These are phyloP conservation scores for Protophormia terraenovae DNA, from an alignment of 2,888 invertebrate genomes.

Conservation along the genomic window DNA sequence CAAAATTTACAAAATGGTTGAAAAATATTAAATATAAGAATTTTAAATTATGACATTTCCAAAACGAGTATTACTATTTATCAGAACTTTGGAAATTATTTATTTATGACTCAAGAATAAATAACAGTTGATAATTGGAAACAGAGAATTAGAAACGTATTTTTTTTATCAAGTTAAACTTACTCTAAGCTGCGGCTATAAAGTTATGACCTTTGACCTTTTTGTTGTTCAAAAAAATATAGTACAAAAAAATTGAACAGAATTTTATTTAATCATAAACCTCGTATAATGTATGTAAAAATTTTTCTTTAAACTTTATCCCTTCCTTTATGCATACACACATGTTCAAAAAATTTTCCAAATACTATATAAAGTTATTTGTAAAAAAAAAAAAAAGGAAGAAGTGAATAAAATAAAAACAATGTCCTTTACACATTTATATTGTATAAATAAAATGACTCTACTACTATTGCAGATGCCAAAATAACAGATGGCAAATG, in stretches of 20 bases:
- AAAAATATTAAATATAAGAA: too few species aligned
- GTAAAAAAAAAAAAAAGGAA: constrained; percentile 27
- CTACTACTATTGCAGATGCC: constrained; percentile 60
- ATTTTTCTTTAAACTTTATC: neutral
- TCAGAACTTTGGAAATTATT: too few species aligned
- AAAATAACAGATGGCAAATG: constrained; percentile 68
- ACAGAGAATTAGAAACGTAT: too few species aligned
- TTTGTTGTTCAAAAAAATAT: neutral
- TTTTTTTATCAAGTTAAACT: too few species aligned
- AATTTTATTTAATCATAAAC: neutral
- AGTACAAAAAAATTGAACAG: neutral
- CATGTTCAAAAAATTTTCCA: constrained; percentile 23
- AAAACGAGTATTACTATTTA: too few species aligned
- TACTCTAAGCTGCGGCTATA: too few species aligned
- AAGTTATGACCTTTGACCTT: too few species aligned
- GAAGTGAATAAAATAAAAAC: constrained; percentile 1
- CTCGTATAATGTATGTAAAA: neutral
- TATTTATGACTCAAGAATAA: too few species aligned
- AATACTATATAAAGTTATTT: constrained; percentile 29
- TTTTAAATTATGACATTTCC: too few species aligned
- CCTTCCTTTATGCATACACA: neutral
- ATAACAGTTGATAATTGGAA: too few species aligned
- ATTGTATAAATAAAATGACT: constrained; percentile 39
- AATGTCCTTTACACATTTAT: constrained; percentile 42
- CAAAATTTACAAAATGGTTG: neutral